Percentiles rank a stretch among this genome's conserved stretches.
Evolutionary conservation across 2,797 vertebrate genomes (phyloP).

Genomic region (Serranus cabrilla): DNA sequence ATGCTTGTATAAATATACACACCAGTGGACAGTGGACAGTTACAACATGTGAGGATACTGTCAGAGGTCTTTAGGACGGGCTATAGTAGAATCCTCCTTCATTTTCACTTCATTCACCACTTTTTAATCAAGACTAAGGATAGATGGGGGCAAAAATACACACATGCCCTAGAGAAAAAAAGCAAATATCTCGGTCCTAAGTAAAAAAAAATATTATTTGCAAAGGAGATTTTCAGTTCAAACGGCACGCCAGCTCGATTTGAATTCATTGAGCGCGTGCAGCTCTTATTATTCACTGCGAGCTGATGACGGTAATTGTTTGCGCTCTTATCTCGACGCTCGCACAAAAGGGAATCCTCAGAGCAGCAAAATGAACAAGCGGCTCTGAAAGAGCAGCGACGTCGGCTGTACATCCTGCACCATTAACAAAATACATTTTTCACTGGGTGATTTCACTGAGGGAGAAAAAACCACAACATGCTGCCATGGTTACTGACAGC

Average conservation of each 20-base stretch:
- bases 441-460: conserved; percentile 24
- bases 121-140: neutral
- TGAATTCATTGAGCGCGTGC: conserved; percentile 27
- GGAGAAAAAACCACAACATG: conserved; percentile 11
- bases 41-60: neutral
- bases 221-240: conserved; percentile 2
- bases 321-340: conserved; percentile 48
- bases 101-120: neutral
- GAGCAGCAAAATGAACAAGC: conserved; percentile 53
- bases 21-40: neutral
- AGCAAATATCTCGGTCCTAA: neutral
- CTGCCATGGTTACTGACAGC: conserved; percentile 79
- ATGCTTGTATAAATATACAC: conserved; percentile 21
- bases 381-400: conserved; percentile 38
- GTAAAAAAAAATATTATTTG: conserved; percentile 2
- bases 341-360: conserved; percentile 66
- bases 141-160: neutral
- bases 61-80: conserved; percentile 1
- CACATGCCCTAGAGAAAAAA: neutral
- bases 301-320: conserved; percentile 49
- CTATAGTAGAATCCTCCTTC: neutral
- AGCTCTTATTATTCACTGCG: conserved; percentile 47
- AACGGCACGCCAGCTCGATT: conserved; percentile 23
- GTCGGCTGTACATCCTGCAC: conserved; percentile 39
- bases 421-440: conserved; percentile 54